phyloP scores from a whole-genome alignment of 2,888 invertebrate species.

The Campaea margaritaria region DNA sequence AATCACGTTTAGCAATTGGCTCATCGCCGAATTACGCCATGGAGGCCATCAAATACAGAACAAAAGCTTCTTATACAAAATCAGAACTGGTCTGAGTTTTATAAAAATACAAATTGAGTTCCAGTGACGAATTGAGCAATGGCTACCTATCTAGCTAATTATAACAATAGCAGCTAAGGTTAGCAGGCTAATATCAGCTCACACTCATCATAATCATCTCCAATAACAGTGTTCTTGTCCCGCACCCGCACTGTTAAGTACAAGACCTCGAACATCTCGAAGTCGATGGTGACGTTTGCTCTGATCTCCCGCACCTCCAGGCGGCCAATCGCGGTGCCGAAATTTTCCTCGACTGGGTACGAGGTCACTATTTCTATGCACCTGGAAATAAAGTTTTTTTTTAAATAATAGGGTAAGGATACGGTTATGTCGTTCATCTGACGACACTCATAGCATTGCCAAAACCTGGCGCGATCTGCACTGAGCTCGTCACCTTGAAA shows the following conservation, averaged over 20 bases:
- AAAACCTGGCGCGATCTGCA: no score
- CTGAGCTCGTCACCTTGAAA: no score
- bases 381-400: constrained; percentile 60
- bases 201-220: constrained; percentile 81
- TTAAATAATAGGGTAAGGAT: no score
- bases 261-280: constrained; percentile 85
- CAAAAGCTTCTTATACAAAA: no score
- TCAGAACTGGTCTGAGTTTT: no score
- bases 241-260: constrained; percentile 81
- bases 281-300: constrained; percentile 80
- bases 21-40: no score
- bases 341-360: constrained; percentile 56
- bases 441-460: neutral
- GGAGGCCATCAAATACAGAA: no score
- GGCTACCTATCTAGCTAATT: neutral
- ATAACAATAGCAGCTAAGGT: neutral
- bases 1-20: no score
- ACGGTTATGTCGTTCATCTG: no score
- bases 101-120: no score
- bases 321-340: constrained; percentile 65
- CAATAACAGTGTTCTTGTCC: constrained; percentile 79
- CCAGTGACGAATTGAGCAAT: no score
- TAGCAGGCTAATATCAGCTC: constrained; percentile 41
- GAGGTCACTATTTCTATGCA: constrained; percentile 74
- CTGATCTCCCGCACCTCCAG: constrained; percentile 70